Conservation (phyloP, 2,113 vertebrate species). For the Antechinus stuartii region DNA sequence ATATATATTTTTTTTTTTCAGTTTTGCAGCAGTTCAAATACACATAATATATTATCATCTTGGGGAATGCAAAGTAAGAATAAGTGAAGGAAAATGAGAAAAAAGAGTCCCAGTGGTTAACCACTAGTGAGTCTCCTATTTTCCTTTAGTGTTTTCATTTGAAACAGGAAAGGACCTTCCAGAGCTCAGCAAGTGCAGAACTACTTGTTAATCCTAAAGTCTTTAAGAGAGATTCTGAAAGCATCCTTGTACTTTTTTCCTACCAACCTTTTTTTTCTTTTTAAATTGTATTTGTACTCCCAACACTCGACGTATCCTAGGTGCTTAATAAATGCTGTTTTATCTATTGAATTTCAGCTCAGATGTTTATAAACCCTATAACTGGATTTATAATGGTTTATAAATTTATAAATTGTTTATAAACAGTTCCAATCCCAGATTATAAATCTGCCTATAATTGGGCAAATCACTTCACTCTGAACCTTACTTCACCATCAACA, state of each 20-base stretch:
- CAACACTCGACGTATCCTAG: neutral
- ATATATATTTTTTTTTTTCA: constrained; percentile 76
- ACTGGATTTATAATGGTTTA: too few relatives aligned
- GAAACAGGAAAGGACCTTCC: constrained; percentile 79
- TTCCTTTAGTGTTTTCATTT: constrained; percentile 75
- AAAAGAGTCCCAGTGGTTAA: constrained; percentile 78
- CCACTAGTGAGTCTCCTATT: constrained; percentile 73
- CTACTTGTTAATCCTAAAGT: constrained; percentile 28
- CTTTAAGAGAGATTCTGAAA: too few relatives aligned
- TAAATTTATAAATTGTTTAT: too few relatives aligned
- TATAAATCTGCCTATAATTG: neutral
- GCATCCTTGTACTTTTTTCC: too few relatives aligned
- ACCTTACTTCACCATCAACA: neutral
- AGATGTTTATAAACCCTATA: neutral
- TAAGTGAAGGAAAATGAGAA: constrained; percentile 80
- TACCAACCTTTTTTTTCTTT: too few relatives aligned
- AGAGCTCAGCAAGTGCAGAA: constrained; percentile 63
- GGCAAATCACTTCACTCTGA: neutral
- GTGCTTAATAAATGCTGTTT: neutral
- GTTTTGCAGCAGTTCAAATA: constrained; percentile 84
- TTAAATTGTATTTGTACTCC: neutral
- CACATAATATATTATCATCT: constrained; percentile 88
- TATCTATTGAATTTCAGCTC: neutral
- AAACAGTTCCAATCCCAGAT: too few relatives aligned
- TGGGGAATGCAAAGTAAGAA: constrained; percentile 82